Base-by-base conservation (phyloP, 2,113 vertebrate species). In the Martes martes region DNA sequence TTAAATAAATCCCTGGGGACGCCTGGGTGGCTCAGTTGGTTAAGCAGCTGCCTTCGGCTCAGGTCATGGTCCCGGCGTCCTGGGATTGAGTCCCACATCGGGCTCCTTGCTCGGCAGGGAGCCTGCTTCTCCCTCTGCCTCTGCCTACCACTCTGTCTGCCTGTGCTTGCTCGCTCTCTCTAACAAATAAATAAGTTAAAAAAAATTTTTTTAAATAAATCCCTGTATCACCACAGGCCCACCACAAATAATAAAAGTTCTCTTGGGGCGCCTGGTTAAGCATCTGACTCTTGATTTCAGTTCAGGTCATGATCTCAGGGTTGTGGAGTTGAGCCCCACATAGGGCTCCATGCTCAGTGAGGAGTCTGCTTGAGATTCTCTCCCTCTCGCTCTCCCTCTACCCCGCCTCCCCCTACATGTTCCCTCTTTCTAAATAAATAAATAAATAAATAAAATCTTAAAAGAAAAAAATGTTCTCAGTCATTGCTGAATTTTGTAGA, bases 121-220 rank as follows among this genome's bases (percentile, higher is more conserved):
- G 36, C 36, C 36, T 36, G 36, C 36, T 36, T 36, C 36, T 36
- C 36, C 36, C 36, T 36, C 36, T 36, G 36, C 36, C 36, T 36
- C 36, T 36, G 36, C 36, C 36, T 36, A 36, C 36, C 36, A 36
- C 36, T 36, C 36, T 36, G 36, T 36, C 36, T 36, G 36, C 36
- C 36, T 36, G 36, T 36, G 36, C 36, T 36, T 36, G 36, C 36
- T 36, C 36, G 36, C 36, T 36, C 36, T 36, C 36, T 36, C 36
- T 36, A 36, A 36, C 36, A 36, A 36, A 36, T 36, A 36, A 36
- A 36, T 36, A 36, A 36, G 36, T 36, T 36, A 36, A 36, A 36
- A 36, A 36, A 36, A 36, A 36, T 36, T 36, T 36, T 89, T 73
- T n/a, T 79, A 95, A 94, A 94, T 79, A 95, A 94, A 94, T 39